Conservation (phyloP, 2,888 invertebrate genomes). For the Venustoraphidia nigricollis region DNA sequence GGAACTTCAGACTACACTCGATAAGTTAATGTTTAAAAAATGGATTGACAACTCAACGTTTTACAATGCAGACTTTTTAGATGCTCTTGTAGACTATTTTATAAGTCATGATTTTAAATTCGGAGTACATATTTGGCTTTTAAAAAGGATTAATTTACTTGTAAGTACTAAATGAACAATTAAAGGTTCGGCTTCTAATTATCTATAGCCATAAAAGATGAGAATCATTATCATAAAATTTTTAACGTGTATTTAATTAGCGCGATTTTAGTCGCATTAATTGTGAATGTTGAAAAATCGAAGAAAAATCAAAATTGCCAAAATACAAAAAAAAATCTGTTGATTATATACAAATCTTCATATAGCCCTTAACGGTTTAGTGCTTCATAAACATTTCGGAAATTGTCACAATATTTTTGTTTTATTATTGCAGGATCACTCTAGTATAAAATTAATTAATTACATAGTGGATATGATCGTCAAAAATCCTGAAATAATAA, state of each 20-base stretch:
- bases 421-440: slow-evolving; percentile 32
- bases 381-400: background rate
- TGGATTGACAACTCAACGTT: slow-evolving; percentile 25
- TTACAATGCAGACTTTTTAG: slow-evolving; percentile 44
- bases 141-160: slow-evolving; percentile 36
- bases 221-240: no score
- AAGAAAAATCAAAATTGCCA: no score
- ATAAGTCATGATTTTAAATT: slow-evolving; percentile 35
- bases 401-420: slow-evolving; percentile 6
- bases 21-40: slow-evolving; percentile 23
- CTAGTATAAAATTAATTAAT: slow-evolving; percentile 38
- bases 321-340: no score
- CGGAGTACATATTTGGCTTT: slow-evolving; percentile 30
- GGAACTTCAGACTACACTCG: slow-evolving; percentile 34
- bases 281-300: no score
- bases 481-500: slow-evolving; percentile 25
- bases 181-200: no score
- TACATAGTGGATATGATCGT: slow-evolving; percentile 35
- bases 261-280: no score
- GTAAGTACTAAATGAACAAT: slow-evolving; percentile 28
- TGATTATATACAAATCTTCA: no score
- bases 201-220: no score
- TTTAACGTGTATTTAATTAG: no score
- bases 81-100: slow-evolving; percentile 35
- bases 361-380: background rate